Evolutionary conservation across 2,113 vertebrate genomes (phyloP).

Genomic region (Sturnus vulgaris): DNA sequence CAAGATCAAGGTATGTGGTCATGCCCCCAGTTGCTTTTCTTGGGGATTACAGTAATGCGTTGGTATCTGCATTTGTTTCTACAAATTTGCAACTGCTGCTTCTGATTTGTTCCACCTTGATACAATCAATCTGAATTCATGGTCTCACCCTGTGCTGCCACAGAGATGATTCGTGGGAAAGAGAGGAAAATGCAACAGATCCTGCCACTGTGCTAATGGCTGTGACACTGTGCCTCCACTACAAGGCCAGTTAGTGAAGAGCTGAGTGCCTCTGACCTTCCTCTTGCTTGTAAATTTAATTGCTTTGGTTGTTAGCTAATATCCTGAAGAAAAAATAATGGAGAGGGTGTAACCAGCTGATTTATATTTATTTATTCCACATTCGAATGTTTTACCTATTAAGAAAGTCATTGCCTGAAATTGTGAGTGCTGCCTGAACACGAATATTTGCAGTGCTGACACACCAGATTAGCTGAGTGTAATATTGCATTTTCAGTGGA

Average conservation of each 20-base stretch:
- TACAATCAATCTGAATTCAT: not conserved
- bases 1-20: not conserved
- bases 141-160: not conserved
- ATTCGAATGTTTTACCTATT: conserved; percentile 31
- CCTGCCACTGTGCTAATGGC: not conserved
- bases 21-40: not conserved
- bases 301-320: conserved; percentile 1
- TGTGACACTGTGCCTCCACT: not conserved
- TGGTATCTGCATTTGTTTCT: not conserved
- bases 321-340: not conserved
- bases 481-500: conserved; percentile 36
- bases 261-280: not conserved
- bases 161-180: not conserved
- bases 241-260: not conserved
- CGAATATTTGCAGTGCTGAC: not conserved
- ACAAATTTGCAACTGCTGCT: not conserved
- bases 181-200: not conserved
- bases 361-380: conserved; percentile 37
- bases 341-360: not conserved
- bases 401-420: conserved; percentile 32
- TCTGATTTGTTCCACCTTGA: not conserved
- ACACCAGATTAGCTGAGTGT: conserved; percentile 13
- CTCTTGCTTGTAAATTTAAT: conserved; percentile 6
- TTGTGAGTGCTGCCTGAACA: conserved; percentile 12
- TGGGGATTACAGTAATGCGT: not conserved